Conservation (phyloP, 2,113 vertebrate genomes). For the Mustelus asterias region DNA sequence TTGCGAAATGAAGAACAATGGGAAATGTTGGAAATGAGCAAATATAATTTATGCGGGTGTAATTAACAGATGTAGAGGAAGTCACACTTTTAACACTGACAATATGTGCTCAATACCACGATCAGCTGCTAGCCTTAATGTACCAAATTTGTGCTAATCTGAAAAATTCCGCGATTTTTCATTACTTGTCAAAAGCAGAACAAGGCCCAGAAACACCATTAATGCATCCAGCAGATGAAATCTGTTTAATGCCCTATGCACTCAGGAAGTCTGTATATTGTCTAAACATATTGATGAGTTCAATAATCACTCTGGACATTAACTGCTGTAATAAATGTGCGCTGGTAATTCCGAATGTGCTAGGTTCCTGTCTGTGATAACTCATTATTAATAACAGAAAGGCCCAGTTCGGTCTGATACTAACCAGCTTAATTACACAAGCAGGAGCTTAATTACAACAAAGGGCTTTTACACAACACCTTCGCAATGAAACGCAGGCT, state of each 20-base stretch:
- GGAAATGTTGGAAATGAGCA: neutral
- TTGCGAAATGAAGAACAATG: neutral
- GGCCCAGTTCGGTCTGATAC: neutral
- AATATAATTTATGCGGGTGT: constrained; percentile 1
- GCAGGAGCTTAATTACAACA: constrained; percentile 1
- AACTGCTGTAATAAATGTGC: neutral
- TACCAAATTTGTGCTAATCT: neutral
- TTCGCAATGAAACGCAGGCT: neutral
- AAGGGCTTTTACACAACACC: neutral
- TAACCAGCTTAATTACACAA: constrained; percentile 25
- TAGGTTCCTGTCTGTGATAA: neutral
- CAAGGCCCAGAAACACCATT: neutral
- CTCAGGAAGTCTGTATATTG: neutral
- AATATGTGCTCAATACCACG: neutral
- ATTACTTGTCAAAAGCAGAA: neutral
- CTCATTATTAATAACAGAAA: constrained; percentile 1
- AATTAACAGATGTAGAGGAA: neutral
- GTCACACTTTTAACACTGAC: neutral
- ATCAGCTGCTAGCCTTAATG: neutral
- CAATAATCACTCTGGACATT: neutral
- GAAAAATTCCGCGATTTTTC: neutral
- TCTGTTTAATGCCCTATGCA: neutral
- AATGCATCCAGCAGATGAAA: constrained; percentile 1
- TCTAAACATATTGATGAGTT: constrained; percentile 18
- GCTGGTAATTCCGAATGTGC: constrained; percentile 6